phyloP scores from a whole-genome alignment of 30 jellyfish, hydroid and myxozoan genomes.

The Mastigias papua region DNA sequence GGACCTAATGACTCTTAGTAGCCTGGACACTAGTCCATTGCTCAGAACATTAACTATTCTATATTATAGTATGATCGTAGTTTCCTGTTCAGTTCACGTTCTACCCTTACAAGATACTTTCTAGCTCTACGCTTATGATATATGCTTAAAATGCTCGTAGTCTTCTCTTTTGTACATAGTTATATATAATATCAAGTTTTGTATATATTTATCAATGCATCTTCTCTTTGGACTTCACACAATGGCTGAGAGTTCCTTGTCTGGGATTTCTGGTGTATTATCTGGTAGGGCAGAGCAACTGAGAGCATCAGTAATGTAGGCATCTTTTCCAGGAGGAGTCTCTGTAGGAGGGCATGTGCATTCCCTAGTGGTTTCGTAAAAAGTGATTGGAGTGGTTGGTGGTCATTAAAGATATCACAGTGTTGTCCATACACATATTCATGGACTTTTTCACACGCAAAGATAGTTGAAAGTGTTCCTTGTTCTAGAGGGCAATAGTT shows the following conservation, averaged over 20 bases:
- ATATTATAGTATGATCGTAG: no score
- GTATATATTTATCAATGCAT: no score
- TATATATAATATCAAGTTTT: no score
- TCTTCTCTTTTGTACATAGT: no score
- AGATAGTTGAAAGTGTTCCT: constrained; percentile 56
- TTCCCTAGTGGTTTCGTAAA: constrained; percentile 25
- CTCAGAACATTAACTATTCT: no score
- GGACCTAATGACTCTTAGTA: no score
- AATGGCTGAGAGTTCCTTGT: background rate
- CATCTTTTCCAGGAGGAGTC: constrained; percentile 38
- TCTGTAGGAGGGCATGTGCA: constrained; percentile 65
- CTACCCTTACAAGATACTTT: no score
- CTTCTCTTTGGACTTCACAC: no score
- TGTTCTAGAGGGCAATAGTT: constrained; percentile 52
- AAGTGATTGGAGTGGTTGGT: constrained; percentile 52
- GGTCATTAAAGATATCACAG: constrained; percentile 41
- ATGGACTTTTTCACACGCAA: constrained; percentile 65
- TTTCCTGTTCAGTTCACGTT: no score
- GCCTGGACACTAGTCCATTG: no score
- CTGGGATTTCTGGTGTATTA: background rate
- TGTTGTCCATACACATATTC: constrained; percentile 59
- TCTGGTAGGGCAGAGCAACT: background rate
- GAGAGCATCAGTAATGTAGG: background rate
- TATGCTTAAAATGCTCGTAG: no score
- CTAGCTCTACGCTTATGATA: no score